These are phyloP conservation scores for Notechis scutatus DNA, from an alignment of 2,113 vertebrate species.

Conservation along the genomic window DNA sequence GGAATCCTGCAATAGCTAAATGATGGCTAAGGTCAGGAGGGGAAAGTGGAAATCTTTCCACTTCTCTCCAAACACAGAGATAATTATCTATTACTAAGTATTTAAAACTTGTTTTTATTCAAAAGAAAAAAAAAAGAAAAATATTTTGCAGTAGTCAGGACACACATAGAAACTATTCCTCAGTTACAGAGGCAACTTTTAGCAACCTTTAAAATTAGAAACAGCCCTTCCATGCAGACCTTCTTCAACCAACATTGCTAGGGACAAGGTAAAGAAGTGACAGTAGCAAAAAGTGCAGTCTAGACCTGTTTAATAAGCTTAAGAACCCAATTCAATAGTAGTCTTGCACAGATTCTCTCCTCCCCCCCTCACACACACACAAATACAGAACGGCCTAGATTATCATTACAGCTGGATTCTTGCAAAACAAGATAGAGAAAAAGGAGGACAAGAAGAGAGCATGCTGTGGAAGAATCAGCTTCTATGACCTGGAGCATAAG, in stretches of 20 bases:
- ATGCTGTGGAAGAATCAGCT: background rate
- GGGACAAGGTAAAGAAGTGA: background rate
- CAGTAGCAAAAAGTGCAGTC: background rate
- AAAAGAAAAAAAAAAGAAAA: background rate
- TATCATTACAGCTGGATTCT: background rate
- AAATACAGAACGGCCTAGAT: background rate
- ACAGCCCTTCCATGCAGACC: background rate
- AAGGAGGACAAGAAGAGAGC: background rate
- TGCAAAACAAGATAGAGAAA: background rate
- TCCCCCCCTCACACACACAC: background rate
- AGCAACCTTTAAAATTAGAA: background rate
- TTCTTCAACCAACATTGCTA: background rate
- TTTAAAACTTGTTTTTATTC: background rate
- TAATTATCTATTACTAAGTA: background rate
- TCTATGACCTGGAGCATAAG: background rate
- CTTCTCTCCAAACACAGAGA: background rate
- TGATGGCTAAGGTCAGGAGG: background rate
- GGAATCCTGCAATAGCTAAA: background rate
- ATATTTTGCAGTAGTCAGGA: conserved; percentile 21
- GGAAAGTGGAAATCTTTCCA: background rate
- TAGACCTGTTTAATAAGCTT: background rate
- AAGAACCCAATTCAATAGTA: background rate
- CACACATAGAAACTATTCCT: background rate
- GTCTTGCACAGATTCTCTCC: background rate
- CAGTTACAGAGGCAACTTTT: background rate